A percentile compares a stretch with the other conserved stretches of the same genome.
Evolutionary conservation across 2,797 vertebrate genomes (phyloP).

Genomic region (Rhinatrema bivittatum): DNA sequence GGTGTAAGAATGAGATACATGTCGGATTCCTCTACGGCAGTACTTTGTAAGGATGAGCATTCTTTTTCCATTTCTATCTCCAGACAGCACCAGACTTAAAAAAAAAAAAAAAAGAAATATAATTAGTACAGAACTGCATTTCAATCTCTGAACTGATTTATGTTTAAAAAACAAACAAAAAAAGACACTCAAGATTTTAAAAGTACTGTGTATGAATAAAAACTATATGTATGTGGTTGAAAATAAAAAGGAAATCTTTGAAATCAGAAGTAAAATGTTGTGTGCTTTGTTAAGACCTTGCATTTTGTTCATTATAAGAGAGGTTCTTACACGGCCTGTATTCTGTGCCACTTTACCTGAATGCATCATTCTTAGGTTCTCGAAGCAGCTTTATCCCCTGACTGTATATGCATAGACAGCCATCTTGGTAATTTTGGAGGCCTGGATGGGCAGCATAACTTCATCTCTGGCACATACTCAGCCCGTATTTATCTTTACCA

Average conservation of each 20-base stretch:
- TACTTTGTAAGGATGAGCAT: conserved; percentile 12
- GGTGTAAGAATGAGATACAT: conserved; percentile 49
- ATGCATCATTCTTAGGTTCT: too few species aligned
- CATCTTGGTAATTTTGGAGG: too few species aligned
- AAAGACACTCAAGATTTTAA: conserved; percentile 70
- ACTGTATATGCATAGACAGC: too few species aligned
- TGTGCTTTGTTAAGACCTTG: not conserved
- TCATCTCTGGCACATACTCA: too few species aligned
- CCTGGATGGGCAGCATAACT: too few species aligned
- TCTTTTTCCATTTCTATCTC: conserved; percentile 43
- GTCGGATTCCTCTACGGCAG: conserved; percentile 43
- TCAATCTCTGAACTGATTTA: conserved; percentile 5
- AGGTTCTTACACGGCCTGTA: too few species aligned
- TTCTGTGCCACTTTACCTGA: too few species aligned
- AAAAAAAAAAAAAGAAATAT: conserved; percentile 29
- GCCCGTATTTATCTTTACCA: too few species aligned
- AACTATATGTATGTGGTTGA: conserved; percentile 69
- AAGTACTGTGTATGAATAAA: conserved; percentile 72
- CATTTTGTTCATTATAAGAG: too few species aligned
- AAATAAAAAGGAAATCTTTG: conserved; percentile 73
- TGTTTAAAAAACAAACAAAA: conserved; percentile 26
- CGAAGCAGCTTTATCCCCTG: too few species aligned
- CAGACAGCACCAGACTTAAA: conserved; percentile 48
- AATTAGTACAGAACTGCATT: too few species aligned
- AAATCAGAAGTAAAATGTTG: conserved; percentile 44